Evolutionary conservation across 2,888 invertebrate species (phyloP), one percentile per base, ranked within the genome.

Genomic region (Nudaria mundana): DNA sequence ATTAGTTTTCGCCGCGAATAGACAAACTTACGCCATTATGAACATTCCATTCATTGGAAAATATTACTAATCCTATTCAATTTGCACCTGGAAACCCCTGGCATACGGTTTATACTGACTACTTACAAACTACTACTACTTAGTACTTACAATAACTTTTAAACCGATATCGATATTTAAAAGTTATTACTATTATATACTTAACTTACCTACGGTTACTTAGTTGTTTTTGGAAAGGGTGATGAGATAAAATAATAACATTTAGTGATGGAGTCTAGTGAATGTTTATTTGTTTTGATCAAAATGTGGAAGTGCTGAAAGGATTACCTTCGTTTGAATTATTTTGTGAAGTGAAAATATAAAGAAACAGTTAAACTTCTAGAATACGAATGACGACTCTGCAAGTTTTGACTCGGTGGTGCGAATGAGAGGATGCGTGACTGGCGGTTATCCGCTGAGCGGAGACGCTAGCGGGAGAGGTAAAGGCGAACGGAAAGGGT

Each of bases 371-470:
- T 50, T 49, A 30, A 40, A 40, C 39, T 47, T 52, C 51, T 56
- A 52, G 50, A 37, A 47, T 37, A 53, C 53, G 44, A 46, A 54
- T 48, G 44, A 45, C 37, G 28, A 45, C 50, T 36, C 49, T 44
- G 41, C 49, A 44, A 64, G 59, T 55, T 54, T 50, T 56, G 54
- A 59, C 46, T 52, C 46, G 46, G 53, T 64, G 71, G 57, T 49
- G 54, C 77, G 81, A 63, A 81, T 83, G 83, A 74, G 74, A 84
- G 76, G 77, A 87, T 85, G 86, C 76, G 76, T 73, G 79, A 65
- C 64, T 69, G 71, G 72, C 67, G 72, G 69, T 66, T 65, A 56
- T 71, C 71, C 66, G 77, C 76, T 66, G 67, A 71, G 72, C 77
- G 81, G 75, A 76, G 76, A 74, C 77, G 80, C 79, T 82, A 82